Conservation (phyloP, 1,140 invertebrate species). For the Hylaeus anthracinus region DNA sequence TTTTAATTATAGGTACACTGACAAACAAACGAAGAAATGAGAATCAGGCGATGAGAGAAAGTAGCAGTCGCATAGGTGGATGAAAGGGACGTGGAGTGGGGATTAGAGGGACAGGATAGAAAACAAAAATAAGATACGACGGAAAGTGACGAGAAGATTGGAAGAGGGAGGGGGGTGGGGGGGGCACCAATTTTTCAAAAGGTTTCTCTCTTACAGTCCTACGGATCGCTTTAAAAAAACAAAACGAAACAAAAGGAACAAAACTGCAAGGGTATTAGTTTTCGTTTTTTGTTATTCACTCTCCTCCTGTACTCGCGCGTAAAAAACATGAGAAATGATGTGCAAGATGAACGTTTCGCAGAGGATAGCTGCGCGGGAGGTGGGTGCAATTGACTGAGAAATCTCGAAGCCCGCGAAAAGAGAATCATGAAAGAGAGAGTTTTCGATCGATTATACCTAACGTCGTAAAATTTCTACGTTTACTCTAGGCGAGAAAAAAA, state of each 20-base stretch:
- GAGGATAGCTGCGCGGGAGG: constrained; percentile 26
- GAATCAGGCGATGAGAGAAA: neutral
- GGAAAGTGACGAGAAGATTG: too few species aligned
- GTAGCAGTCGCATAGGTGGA: neutral
- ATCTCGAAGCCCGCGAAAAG: constrained; percentile 34
- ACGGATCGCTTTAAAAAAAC: neutral
- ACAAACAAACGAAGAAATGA: constrained; percentile 63
- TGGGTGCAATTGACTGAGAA: constrained; percentile 25
- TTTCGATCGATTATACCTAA: constrained; percentile 29
- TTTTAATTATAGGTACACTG: constrained; percentile 71
- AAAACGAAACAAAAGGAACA: neutral
- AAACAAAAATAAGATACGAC: too few species aligned
- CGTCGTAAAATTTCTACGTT: constrained; percentile 17
- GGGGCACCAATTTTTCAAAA: neutral
- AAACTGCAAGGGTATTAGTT: neutral
- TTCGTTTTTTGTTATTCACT: neutral
- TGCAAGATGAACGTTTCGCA: constrained; percentile 31
- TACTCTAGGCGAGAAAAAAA: neutral
- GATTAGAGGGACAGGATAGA: neutral
- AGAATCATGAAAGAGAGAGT: constrained; percentile 20
- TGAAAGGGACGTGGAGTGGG: neutral
- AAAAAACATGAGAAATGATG: constrained; percentile 33
- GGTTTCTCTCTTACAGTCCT: neutral
- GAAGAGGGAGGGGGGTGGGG: neutral
- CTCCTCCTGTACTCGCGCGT: constrained; percentile 35